A percentile compares a stretch with the other conserved stretches of the same genome.
Conservation (phyloP, 1,140 invertebrate species). For the Monomorium pharaonis region DNA sequence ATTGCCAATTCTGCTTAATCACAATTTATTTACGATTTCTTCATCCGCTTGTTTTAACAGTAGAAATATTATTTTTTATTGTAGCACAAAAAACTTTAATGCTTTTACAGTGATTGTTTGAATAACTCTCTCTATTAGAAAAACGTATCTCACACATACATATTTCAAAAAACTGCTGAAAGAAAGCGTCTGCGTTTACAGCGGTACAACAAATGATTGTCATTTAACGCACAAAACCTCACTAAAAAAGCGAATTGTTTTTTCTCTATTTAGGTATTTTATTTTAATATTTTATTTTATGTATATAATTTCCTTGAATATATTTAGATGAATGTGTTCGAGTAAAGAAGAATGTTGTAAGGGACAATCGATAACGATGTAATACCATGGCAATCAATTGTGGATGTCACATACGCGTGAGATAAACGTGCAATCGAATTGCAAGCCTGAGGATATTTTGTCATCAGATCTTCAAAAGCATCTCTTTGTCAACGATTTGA, state of each 20-base stretch:
- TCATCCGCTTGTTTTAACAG: neutral
- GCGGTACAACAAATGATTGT: neutral
- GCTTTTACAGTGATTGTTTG: neutral
- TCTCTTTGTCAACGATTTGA: slow-evolving; percentile 46
- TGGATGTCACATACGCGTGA: slow-evolving; percentile 24
- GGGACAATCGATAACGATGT: slow-evolving; percentile 13
- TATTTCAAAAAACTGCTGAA: neutral
- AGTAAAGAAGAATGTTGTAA: neutral
- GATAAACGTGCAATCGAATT: slow-evolving; percentile 24
- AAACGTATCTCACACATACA: neutral
- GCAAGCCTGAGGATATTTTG: neutral
- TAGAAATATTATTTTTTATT: neutral
- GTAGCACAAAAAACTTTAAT: neutral
- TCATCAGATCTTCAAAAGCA: neutral
- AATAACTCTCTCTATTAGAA: neutral
- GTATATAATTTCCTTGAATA: neutral
- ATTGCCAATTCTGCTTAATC: neutral
- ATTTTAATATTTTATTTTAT: neutral
- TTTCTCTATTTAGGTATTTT: neutral
- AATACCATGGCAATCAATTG: slow-evolving; percentile 36
- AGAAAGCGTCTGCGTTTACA: neutral
- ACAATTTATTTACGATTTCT: neutral
- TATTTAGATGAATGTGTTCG: slow-evolving; percentile 7
- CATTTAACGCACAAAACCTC: neutral
- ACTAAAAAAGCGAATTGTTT: neutral